These are phyloP conservation scores for Platysteira castanea DNA, from an alignment of 2,113 vertebrate genomes.

Conservation along the genomic window DNA sequence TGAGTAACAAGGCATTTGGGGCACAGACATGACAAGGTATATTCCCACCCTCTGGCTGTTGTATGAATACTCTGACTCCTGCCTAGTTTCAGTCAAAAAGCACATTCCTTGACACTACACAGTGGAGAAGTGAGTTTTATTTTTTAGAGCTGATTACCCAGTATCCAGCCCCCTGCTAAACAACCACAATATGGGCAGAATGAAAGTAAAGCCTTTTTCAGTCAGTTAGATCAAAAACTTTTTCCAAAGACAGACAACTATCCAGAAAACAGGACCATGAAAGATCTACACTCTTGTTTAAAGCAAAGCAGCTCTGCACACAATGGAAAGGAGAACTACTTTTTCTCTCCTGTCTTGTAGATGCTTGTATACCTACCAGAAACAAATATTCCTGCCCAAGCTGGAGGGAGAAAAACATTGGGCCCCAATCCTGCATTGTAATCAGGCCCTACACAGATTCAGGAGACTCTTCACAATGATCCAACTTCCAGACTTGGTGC, in stretches of 20 bases:
- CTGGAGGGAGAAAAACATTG: neutral
- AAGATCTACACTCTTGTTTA: neutral
- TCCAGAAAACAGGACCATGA: neutral
- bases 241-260: neutral
- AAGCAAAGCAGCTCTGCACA: neutral
- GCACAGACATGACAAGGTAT: neutral
- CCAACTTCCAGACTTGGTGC: neutral
- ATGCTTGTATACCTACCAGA: neutral
- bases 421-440: neutral
- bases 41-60: neutral
- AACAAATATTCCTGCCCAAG: neutral
- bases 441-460: neutral
- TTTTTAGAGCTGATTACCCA: neutral
- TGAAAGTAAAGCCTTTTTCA: neutral
- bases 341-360: neutral
- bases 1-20: neutral
- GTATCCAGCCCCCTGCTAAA: neutral
- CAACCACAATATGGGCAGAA: neutral
- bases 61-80: neutral
- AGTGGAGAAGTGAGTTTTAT: neutral
- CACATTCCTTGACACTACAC: neutral
- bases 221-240: neutral
- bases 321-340: neutral
- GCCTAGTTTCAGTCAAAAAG: neutral
- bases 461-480: neutral